Conservation (phyloP, 2,113 vertebrate genomes). For the Neodontobutis hainanensis region DNA sequence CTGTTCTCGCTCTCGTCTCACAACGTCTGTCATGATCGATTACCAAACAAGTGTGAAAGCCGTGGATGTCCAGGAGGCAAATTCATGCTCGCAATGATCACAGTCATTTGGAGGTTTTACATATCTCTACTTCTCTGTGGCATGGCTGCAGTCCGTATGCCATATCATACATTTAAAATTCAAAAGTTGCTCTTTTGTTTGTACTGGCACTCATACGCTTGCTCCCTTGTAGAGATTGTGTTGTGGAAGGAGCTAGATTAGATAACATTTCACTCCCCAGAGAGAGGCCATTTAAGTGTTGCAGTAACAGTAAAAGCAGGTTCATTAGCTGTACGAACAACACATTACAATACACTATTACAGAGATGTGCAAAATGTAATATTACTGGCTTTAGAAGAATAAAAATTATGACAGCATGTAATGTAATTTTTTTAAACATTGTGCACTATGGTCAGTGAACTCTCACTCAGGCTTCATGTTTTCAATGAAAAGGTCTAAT, state of each 20-base stretch:
- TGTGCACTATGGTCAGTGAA: slow-evolving; percentile 1
- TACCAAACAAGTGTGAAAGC: slow-evolving; percentile 53
- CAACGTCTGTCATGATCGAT: slow-evolving; percentile 67
- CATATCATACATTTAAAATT: slow-evolving; percentile 21
- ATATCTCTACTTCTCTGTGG: slow-evolving; percentile 18
- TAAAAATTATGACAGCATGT: background rate
- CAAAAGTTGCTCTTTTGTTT: slow-evolving; percentile 38
- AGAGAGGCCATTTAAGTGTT: background rate
- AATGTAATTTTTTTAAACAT: background rate
- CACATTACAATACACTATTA: slow-evolving; percentile 1
- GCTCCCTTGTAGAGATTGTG: background rate
- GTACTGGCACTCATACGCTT: background rate
- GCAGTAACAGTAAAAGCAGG: slow-evolving; percentile 1
- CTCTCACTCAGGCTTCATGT: background rate
- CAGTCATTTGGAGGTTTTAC: slow-evolving; percentile 40
- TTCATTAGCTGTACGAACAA: background rate
- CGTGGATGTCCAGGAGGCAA: slow-evolving; percentile 60
- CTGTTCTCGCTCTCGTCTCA: slow-evolving; percentile 62
- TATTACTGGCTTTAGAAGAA: slow-evolving; percentile 1
- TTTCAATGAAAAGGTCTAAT: background rate
- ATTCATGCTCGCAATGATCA: slow-evolving; percentile 41
- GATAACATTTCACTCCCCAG: background rate
- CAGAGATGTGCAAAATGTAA: background rate
- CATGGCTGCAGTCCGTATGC: slow-evolving; percentile 20
- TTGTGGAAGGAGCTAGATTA: slow-evolving; percentile 5